Evolutionary conservation across 2,113 vertebrate species (phyloP).

Genomic region (Motacilla tschutschensis): DNA sequence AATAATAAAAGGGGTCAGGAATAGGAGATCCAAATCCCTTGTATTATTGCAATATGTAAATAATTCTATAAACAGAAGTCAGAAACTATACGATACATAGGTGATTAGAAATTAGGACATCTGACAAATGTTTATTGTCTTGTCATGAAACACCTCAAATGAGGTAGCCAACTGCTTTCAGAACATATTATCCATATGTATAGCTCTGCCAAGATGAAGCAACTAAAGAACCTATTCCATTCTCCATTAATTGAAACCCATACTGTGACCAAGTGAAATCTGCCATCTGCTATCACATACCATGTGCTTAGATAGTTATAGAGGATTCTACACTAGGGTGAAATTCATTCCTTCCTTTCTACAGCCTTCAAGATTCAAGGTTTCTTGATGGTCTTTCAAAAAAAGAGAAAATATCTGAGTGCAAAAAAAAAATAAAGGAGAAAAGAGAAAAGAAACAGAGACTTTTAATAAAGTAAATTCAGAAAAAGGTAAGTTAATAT

Average conservation of each 20-base stretch:
- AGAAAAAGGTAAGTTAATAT: neutral
- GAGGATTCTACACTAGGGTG: neutral
- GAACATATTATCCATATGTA: neutral
- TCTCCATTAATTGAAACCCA: neutral
- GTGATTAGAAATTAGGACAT: neutral
- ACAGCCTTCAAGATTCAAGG: neutral
- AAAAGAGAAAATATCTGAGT: neutral
- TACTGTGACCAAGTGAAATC: neutral
- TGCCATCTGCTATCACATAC: neutral
- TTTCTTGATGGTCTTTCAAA: neutral
- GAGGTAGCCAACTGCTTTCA: neutral
- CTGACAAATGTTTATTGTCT: neutral
- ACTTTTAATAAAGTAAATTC: neutral
- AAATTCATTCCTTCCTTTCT: neutral
- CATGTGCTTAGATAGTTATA: neutral
- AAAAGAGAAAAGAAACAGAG: neutral
- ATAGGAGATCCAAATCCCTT: neutral
- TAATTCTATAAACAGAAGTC: neutral
- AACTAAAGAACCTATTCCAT: neutral
- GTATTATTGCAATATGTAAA: neutral
- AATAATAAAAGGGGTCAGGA: neutral
- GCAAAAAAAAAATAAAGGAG: neutral
- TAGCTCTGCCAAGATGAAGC: neutral
- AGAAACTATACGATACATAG: neutral
- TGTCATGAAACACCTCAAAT: neutral